Evolutionary conservation across 2,888 invertebrate genomes (phyloP).

Genomic region (Deladenus siricidicola): DNA sequence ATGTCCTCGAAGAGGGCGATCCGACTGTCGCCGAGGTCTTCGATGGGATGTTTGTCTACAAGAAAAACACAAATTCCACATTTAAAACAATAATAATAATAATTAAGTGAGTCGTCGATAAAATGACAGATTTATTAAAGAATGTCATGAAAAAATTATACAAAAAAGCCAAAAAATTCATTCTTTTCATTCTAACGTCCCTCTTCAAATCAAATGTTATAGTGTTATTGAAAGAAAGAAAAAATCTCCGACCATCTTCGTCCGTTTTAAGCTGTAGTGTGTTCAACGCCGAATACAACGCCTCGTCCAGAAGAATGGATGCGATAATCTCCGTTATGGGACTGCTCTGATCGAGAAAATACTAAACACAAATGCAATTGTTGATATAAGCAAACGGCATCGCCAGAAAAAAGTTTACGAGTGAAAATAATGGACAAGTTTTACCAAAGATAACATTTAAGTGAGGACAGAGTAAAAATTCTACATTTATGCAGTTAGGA

Average conservation of each 20-base stretch:
- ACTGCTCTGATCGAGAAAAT: slow-evolving; percentile 34
- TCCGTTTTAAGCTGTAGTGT: background rate
- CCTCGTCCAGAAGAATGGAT: slow-evolving; percentile 28
- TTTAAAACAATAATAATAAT: no score
- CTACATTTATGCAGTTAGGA: no score
- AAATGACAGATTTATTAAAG: no score
- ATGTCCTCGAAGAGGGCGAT: background rate
- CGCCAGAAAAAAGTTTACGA: slow-evolving; percentile 3
- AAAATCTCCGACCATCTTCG: background rate
- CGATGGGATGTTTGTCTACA: background rate
- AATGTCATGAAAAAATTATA: no score
- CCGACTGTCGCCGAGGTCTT: background rate
- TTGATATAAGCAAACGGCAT: slow-evolving; percentile 14
- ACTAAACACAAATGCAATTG: slow-evolving; percentile 30
- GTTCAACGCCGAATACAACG: slow-evolving; percentile 19
- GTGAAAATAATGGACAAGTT: no score
- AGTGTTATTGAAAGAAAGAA: background rate
- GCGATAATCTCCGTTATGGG: slow-evolving; percentile 28
- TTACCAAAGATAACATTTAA: no score
- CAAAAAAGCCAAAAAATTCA: background rate
- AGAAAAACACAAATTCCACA: background rate
- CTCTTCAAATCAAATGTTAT: background rate
- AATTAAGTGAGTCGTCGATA: no score
- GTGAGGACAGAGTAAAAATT: no score
- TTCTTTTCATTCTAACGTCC: background rate